Evolutionary conservation across 2,797 vertebrate genomes (phyloP), one percentile per base, ranked within the genome.

Genomic region (Odontamblyopus lacepedii): DNA sequence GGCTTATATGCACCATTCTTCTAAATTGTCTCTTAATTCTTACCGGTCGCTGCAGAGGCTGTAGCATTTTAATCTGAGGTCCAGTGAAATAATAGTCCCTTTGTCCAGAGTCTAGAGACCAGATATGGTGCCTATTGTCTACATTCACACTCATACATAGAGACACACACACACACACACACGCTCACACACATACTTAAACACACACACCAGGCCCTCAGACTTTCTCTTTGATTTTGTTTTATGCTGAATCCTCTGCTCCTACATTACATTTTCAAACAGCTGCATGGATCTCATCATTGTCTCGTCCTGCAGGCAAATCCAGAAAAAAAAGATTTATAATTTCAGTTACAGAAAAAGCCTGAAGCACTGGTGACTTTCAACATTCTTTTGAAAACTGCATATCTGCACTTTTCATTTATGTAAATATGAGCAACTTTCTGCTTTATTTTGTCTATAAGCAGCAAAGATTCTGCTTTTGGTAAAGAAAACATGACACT

Each of bases 201-300:
- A 32, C 78, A 62, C 75, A 74, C 74, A 79, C 69, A 82, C 72
- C 41, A 66, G 91, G 79, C 72, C 82, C 83, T 85, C 78, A 72
- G 18, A 15, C 70, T 68, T 75, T 67, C 62, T 63, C 23, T 65
- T 76, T 69, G 59, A 44, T 35, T 29, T 67, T 70, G 64, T 72
- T 6, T 67, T 35, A 1, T 63, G 64, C 29, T 18, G 41, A 56
- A 71, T 71, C 48, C 11, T 63, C 68, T 76, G 12, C 51, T 61
- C 76, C 82, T 96, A 99, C 92, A 99, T 98, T 77, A 99, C 96
- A 0, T 98, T 98, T 92, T 99, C 97, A 89, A 99, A 99, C 64
- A 99, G 95, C 90, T 99, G 97, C 92, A 99, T 95, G 86, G 98
- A 99, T 79, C 94, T 93, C 96, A 99, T 97, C 95, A 99, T 99